Percentiles rank a stretch among this genome's conserved stretches.
Conservation (phyloP, 1,140 invertebrate species). For the Thaumetopoea pityocampa region DNA sequence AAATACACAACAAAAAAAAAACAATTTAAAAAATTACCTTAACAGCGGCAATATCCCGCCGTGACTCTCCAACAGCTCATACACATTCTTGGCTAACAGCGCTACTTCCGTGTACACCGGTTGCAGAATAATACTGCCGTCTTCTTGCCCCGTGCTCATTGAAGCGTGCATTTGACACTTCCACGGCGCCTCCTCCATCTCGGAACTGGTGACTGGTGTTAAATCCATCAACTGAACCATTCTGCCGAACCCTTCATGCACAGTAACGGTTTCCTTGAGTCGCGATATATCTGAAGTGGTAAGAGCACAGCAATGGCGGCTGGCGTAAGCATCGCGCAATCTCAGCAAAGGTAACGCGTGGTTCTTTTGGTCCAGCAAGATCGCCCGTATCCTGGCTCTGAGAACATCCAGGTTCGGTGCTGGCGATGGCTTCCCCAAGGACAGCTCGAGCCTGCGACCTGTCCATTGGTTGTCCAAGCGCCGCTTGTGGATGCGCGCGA, state of each 20-base stretch:
- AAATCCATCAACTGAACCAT: slow-evolving; percentile 79
- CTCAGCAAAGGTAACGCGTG: slow-evolving; percentile 86
- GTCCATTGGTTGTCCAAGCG: slow-evolving; percentile 80
- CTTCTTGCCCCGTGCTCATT: slow-evolving; percentile 72
- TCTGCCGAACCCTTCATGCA: slow-evolving; percentile 76
- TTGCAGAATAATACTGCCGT: slow-evolving; percentile 82
- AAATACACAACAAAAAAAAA: not conserved
- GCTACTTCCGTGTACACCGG: slow-evolving; percentile 83
- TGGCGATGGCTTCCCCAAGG: slow-evolving; percentile 80
- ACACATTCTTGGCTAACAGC: slow-evolving; percentile 79
- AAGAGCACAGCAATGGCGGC: slow-evolving; percentile 85
- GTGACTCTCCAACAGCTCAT: slow-evolving; percentile 78
- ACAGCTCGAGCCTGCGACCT: slow-evolving; percentile 86
- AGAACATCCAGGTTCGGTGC: slow-evolving; percentile 80
- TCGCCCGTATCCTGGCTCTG: slow-evolving; percentile 59
- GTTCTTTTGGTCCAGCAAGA: slow-evolving; percentile 81
- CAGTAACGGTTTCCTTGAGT: slow-evolving; percentile 80
- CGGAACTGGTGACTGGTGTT: slow-evolving; percentile 42
- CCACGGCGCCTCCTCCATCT: slow-evolving; percentile 64
- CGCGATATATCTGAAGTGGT: slow-evolving; percentile 87
- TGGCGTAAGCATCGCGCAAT: slow-evolving; percentile 89
- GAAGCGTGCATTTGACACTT: slow-evolving; percentile 78
- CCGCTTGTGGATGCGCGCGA: slow-evolving; percentile 87
- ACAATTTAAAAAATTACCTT: slow-evolving; percentile 31
- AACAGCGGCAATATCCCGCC: slow-evolving; percentile 58